Base-by-base conservation (phyloP, 1,140 invertebrate species). In the Trichonephila inaurata region DNA sequence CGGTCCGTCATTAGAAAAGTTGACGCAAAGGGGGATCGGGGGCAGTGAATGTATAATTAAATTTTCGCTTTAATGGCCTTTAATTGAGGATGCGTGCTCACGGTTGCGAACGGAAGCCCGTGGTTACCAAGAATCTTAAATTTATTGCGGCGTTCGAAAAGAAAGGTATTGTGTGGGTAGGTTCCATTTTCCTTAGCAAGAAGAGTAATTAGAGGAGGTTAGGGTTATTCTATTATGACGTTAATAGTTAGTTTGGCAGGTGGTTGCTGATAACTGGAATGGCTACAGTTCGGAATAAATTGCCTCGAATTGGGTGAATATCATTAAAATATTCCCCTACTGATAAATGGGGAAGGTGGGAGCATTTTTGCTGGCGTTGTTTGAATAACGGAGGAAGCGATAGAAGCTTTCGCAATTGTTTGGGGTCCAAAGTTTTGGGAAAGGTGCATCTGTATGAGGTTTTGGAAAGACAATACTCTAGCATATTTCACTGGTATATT, bases 21-120 rank as follows among this genome's bases (percentile, higher is more conserved):
- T 88, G 33, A 88, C 21, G 44, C 62, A 8, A 58, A 19, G 16
- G 40, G 40, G 89, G 19, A 19, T 28, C 2, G 19, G 33, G 89
- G 64, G 7, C 12, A 21, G 61, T 62, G 69, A 33, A 77, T 44
- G 21, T 62, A 85, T 92, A 92, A 92, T 92, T 91, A 91, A 92
- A 92, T 85, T 91, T 83, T 85, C 90, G 89, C 89, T 91, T 91
- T 83, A 66, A 92, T 92, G 33, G 90, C 62, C 90, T 92, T 85
- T 85, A 92, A 91, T 92, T 92, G 90, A 28, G 51, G 82, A 85
- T 64, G 58, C 81, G 81, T 62, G 81, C 61, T 14, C 86, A 88
- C 86, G 61, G 86, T 28, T 28, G 86, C 86, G 51, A 83, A 58
- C 66, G n/a, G 66, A 69, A 69, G 66, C 66, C 28, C 69, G 28